phyloP scores from a whole-genome alignment of 2,888 invertebrate species.

The Thymelicus lineola region DNA sequence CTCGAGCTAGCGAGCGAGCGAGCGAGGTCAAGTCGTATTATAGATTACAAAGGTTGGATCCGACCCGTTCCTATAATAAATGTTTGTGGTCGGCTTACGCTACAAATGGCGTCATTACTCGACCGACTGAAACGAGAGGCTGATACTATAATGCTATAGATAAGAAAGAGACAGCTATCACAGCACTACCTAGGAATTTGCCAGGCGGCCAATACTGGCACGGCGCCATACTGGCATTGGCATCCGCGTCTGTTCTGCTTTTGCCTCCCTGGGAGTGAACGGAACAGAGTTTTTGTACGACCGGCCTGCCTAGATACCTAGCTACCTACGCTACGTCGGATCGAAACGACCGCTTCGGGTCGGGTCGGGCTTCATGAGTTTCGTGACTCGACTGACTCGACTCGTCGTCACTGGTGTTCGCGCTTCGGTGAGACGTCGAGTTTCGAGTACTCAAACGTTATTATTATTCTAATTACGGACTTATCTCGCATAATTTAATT shows the following conservation, averaged over 20 bases:
- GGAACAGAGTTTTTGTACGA: conserved; percentile 62
- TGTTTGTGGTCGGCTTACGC: conserved; percentile 46
- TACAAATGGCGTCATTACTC: conserved; percentile 46
- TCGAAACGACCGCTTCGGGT: conserved; percentile 43
- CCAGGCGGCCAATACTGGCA: conserved; percentile 75
- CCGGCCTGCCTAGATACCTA: conserved; percentile 49
- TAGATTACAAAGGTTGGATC: conserved; percentile 42
- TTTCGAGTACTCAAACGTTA: conserved; percentile 43
- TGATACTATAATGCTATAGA: conserved; percentile 42
- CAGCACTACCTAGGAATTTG: conserved; percentile 64
- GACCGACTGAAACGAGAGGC: conserved; percentile 45
- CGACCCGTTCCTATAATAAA: conserved; percentile 63
- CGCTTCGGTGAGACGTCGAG: conserved; percentile 35
- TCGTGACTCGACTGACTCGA: too few species aligned
- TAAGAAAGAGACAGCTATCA: conserved; percentile 56
- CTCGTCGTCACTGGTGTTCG: neutral
- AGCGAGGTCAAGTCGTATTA: conserved; percentile 61
- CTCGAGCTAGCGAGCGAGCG: conserved; percentile 51
- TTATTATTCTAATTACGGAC: conserved; percentile 52
- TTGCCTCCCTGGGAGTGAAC: conserved; percentile 64
- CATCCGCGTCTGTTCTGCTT: conserved; percentile 59
- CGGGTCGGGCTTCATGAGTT: neutral
- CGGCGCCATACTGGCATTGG: conserved; percentile 65
- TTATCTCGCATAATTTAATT: conserved; percentile 60
- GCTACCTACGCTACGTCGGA: conserved; percentile 45